These are phyloP conservation scores for Caenorhabditis zanzibari DNA, from an alignment of 2,888 invertebrate species.

Conservation along the genomic window DNA sequence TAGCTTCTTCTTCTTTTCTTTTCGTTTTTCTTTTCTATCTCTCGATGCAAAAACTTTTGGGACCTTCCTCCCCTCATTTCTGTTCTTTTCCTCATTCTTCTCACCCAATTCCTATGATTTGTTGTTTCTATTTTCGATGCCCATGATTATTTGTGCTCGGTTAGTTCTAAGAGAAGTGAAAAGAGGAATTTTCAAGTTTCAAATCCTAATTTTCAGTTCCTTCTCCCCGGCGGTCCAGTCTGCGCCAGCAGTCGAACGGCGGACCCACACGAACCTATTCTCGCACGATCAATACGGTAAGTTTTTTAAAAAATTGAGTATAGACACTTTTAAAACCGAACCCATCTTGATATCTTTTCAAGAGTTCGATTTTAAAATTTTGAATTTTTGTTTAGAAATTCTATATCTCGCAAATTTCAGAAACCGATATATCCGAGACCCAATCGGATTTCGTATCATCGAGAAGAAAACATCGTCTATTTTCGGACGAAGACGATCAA, in stretches of 20 bases:
- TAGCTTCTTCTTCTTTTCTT: constrained; percentile 24
- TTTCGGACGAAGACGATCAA: constrained; percentile 60
- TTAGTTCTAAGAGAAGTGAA: constrained; percentile 32
- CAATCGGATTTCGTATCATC: constrained; percentile 73
- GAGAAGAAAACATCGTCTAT: constrained; percentile 58
- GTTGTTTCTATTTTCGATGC: constrained; percentile 14
- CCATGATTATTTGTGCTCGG: constrained; percentile 62
- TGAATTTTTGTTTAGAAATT: too few species aligned
- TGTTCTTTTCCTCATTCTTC: constrained; percentile 8
- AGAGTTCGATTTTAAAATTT: too few species aligned
- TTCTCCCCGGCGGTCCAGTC: constrained; percentile 68
- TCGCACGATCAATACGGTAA: constrained; percentile 64
- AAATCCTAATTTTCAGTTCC: constrained; percentile 59
- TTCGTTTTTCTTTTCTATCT: constrained; percentile 16
- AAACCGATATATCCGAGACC: constrained; percentile 69
- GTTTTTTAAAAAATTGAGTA: not conserved
- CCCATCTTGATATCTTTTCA: too few species aligned
- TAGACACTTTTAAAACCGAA: too few species aligned
- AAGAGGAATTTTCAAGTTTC: not conserved
- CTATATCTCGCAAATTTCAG: constrained; percentile 32
- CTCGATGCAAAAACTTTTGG: constrained; percentile 27
- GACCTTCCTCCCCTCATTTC: not conserved
- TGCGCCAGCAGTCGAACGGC: constrained; percentile 70
- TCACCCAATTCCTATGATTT: constrained; percentile 20
- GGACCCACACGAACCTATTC: constrained; percentile 69